Conservation (phyloP, 2,797 vertebrate genomes). For the Enteromius paludinosus region DNA sequence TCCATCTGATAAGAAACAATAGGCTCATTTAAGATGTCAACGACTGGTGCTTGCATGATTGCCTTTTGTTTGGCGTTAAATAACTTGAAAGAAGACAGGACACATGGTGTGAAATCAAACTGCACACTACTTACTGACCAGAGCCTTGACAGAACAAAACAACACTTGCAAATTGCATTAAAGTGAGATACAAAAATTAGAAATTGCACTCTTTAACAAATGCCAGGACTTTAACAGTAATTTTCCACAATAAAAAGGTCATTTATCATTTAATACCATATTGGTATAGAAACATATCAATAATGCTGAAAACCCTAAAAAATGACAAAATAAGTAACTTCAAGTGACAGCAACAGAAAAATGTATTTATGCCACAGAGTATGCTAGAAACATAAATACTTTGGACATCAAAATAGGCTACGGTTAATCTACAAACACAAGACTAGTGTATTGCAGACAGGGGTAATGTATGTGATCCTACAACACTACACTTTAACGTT, state of each 20-base stretch:
- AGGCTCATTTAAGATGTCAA: slow-evolving; percentile 73
- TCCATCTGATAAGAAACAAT: slow-evolving; percentile 70
- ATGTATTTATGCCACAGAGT: neutral
- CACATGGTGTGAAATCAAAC: slow-evolving; percentile 60
- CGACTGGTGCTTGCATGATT: slow-evolving; percentile 67
- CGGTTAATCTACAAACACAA: slow-evolving; percentile 13
- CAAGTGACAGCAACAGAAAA: neutral
- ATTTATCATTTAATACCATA: neutral
- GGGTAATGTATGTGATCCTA: neutral
- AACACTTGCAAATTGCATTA: slow-evolving; percentile 10
- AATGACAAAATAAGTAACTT: neutral
- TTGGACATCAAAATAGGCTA: slow-evolving; percentile 19
- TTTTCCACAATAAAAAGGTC: neutral
- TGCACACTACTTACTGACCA: slow-evolving; percentile 31
- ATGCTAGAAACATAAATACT: neutral
- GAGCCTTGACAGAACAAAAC: neutral
- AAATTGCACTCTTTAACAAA: slow-evolving; percentile 5
- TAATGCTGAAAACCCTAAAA: neutral
- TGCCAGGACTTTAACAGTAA: neutral
- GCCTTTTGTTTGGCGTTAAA: slow-evolving; percentile 68
- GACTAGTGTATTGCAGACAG: slow-evolving; percentile 11
- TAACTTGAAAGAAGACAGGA: slow-evolving; percentile 66
- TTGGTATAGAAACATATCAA: neutral
- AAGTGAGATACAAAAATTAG: neutral
- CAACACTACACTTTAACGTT: neutral